Conservation (phyloP, 2,113 vertebrate species). For the Paramormyrops kingsleyae region DNA sequence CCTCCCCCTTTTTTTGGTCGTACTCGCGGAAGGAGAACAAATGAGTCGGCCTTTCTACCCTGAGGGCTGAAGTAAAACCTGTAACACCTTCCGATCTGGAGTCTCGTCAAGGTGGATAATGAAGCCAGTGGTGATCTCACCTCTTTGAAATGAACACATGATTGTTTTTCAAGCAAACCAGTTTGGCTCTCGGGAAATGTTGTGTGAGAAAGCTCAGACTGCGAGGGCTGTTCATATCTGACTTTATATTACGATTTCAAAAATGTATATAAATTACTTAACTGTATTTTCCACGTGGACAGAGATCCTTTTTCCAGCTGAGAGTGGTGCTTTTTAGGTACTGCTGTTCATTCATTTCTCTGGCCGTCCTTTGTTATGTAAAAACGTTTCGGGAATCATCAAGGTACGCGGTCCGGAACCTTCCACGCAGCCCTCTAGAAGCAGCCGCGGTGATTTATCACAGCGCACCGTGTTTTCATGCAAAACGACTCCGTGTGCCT, state of each 20-base stretch:
- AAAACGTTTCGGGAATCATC: not conserved
- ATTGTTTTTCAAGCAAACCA: not conserved
- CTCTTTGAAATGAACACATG: conserved; percentile 14
- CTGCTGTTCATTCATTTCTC: not conserved
- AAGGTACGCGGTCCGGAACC: not conserved
- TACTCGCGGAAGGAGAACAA: not conserved
- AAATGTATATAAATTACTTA: not conserved
- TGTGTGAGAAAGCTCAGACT: not conserved
- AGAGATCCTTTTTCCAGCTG: not conserved
- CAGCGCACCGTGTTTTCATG: not conserved
- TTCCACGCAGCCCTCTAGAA: not conserved
- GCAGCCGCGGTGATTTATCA: conserved; percentile 1
- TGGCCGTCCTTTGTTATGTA: not conserved
- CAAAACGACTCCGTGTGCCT: not conserved
- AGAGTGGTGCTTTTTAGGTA: not conserved
- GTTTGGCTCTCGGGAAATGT: not conserved
- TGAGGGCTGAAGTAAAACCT: not conserved
- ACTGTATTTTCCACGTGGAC: not conserved
- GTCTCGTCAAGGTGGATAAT: not conserved
- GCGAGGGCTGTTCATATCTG: not conserved
- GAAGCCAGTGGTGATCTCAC: not conserved
- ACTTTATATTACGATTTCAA: not conserved
- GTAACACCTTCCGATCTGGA: conserved; percentile 1
- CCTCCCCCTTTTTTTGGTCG: not conserved
- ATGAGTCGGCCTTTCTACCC: not conserved